Percentiles rank a stretch among this genome's conserved stretches.
phyloP scores from a whole-genome alignment of 2,888 invertebrate genomes.

The Spodoptera littoralis region DNA sequence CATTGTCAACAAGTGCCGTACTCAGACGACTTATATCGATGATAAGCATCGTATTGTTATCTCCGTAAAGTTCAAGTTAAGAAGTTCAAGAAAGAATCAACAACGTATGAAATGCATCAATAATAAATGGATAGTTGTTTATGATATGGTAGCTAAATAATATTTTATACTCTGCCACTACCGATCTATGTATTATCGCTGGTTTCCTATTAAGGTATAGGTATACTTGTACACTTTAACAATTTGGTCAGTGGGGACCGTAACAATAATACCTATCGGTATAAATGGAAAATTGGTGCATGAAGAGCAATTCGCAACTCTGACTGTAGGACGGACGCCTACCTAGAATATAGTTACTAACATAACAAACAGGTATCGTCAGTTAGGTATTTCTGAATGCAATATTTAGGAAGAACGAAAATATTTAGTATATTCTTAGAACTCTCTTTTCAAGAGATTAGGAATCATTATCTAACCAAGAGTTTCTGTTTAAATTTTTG shows the following conservation, averaged over 20 bases:
- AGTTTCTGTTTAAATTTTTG: too few relatives aligned
- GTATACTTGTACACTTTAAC: not conserved
- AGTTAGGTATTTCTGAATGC: too few relatives aligned
- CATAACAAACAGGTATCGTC: not conserved
- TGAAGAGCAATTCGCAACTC: slow-evolving; percentile 6
- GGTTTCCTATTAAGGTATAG: too few relatives aligned
- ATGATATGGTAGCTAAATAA: not conserved
- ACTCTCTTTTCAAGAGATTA: too few relatives aligned
- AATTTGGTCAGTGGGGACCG: slow-evolving; percentile 3
- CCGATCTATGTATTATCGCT: too few relatives aligned
- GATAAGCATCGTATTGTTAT: slow-evolving; percentile 27
- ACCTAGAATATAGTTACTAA: not conserved
- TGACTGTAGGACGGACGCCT: not conserved
- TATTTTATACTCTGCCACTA: too few relatives aligned
- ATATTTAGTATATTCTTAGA: too few relatives aligned
- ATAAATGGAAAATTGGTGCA: slow-evolving; percentile 14
- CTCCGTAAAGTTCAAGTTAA: slow-evolving; percentile 21
- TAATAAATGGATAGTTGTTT: not conserved
- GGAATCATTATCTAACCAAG: too few relatives aligned
- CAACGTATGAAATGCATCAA: slow-evolving; percentile 3
- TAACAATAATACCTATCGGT: not conserved
- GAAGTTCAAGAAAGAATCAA: slow-evolving; percentile 26
- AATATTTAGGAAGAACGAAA: too few relatives aligned
- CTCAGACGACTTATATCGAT: slow-evolving; percentile 21
- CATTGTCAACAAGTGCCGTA: slow-evolving; percentile 38